Evolutionary conservation across 2,888 invertebrate genomes (phyloP), one percentile per base, ranked within the genome.

Genomic region (Amaurobius ferox): DNA sequence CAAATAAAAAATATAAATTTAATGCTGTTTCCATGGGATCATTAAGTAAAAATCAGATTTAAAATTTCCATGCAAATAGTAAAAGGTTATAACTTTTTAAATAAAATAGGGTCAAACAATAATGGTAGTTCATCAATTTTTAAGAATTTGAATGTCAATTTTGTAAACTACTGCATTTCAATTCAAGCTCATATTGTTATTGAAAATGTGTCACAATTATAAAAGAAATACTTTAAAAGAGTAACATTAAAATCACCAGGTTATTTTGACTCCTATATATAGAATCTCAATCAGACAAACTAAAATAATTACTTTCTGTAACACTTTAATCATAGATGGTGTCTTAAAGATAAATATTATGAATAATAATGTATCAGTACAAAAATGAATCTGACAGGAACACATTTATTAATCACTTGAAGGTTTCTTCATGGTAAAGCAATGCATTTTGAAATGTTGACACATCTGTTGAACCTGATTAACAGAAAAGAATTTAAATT

Each of bases 401-500:
- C 13, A 40, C 91, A 93, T 91, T 90, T 92, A 93, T 93, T 93
- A 93, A 91, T 93, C 93, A 87, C 79, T 67, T 66, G 91, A 90
- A 86, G 92, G 91, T 88, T 92, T 91, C 89, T 93, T 92, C 89
- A 94, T 93, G 72, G 92, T 92, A 93, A 98, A 98, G 92, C 97
- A 97, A 90, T 95, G 93, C 90, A 98, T 96, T 90, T 95, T 94
- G 92, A 98, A 98, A 92, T 98, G 97, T 88, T 94, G 93, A 91
- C 98, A 98, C 97, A 98, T 97, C 92, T 98, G 97, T 90, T 94
- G 94, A n/a, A 98, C 97, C 97, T 98, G 79, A 89, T 88, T 87
- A 89, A 77, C 11, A 61, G 9, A 32, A 30, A 30, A 72, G 19
- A 11, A 72, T 61, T 23, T 28, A 71, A 26, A 44, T 16, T 11